Evolutionary conservation across 1,140 invertebrate species (phyloP).

Genomic region (Drosophila bocki): DNA sequence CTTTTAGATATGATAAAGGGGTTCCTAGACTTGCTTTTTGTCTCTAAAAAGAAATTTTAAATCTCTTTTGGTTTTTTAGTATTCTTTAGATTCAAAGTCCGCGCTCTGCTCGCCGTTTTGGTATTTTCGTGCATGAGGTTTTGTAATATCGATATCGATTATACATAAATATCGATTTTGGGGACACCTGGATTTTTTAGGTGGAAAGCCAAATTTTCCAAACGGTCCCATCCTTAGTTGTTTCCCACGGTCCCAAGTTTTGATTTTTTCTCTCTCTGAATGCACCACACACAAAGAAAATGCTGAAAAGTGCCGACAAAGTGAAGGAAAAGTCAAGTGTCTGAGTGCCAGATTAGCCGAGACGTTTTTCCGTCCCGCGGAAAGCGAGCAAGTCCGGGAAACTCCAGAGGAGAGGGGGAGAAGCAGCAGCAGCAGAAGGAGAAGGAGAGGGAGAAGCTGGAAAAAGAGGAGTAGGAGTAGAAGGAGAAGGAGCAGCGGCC

Average conservation of each 20-base stretch:
- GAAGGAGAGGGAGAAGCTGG: slow-evolving; percentile 5
- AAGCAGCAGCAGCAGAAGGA: not conserved
- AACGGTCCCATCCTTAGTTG: too few species aligned
- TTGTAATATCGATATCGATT: too few species aligned
- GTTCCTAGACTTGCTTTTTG: too few species aligned
- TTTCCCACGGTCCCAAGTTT: slow-evolving; percentile 16
- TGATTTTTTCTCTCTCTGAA: slow-evolving; percentile 19
- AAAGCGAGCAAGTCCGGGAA: slow-evolving; percentile 20
- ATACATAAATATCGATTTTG: too few species aligned
- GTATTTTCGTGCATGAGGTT: too few species aligned
- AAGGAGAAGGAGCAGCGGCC: slow-evolving; percentile 4
- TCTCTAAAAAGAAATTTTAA: too few species aligned
- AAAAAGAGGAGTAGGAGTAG: slow-evolving; percentile 5
- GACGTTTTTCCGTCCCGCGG: slow-evolving; percentile 8
- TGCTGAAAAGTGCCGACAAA: slow-evolving; percentile 26
- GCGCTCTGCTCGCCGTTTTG: too few species aligned
- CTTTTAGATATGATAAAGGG: too few species aligned
- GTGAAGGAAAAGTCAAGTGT: slow-evolving; percentile 23
- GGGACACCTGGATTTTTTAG: too few species aligned
- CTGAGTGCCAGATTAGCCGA: slow-evolving; percentile 21
- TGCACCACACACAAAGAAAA: slow-evolving; percentile 32
- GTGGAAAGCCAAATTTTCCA: too few species aligned
- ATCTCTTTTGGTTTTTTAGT: too few species aligned
- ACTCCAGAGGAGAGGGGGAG: slow-evolving; percentile 9
- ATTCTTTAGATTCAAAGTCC: too few species aligned